phyloP scores from a whole-genome alignment of 2,113 vertebrate genomes.

The Megalops atlanticus region DNA sequence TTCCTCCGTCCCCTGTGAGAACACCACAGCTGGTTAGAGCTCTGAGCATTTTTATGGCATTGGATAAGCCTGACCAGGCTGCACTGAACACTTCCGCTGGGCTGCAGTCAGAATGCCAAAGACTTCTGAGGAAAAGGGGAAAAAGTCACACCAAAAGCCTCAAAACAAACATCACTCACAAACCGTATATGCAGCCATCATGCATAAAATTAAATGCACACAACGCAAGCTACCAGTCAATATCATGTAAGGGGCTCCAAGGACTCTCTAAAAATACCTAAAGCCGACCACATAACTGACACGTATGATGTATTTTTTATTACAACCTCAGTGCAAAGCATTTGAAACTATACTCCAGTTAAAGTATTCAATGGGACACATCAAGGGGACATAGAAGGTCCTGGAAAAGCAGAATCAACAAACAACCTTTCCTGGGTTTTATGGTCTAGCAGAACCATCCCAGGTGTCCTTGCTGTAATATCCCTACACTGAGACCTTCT shows the following conservation, averaged over 20 bases:
- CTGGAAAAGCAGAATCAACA: too few relatives aligned
- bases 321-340: too few relatives aligned
- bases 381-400: too few relatives aligned
- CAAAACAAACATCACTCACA: background rate
- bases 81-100: background rate
- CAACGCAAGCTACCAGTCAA: background rate
- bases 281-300: background rate
- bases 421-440: too few relatives aligned
- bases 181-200: background rate
- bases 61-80: background rate
- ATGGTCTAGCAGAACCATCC: too few relatives aligned
- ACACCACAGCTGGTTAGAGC: constrained; percentile 56
- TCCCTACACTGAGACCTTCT: too few relatives aligned
- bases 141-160: background rate
- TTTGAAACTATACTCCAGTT: too few relatives aligned
- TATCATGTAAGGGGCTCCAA: too few relatives aligned
- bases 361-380: too few relatives aligned
- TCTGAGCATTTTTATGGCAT: constrained; percentile 27
- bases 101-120: too few relatives aligned
- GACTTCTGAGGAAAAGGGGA: too few relatives aligned
- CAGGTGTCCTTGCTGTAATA: too few relatives aligned
- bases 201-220: background rate
- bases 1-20: constrained; percentile 92
- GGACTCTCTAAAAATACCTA: background rate
- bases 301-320: background rate